Base-by-base conservation (phyloP, 2,888 invertebrate genomes). In the Phoenoteleia sp. region DNA sequence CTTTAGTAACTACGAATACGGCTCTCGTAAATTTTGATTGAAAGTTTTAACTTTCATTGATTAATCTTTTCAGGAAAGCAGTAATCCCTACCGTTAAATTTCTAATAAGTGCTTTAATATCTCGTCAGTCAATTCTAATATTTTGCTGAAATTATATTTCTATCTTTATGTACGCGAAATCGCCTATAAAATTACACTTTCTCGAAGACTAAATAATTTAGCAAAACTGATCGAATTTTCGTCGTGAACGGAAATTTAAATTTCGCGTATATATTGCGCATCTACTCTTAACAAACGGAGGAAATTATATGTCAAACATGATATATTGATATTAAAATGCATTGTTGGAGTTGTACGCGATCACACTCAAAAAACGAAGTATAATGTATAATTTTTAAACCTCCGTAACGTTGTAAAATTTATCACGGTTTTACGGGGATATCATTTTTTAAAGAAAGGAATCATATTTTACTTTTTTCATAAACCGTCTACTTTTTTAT, bases 11-110 rank as follows among this genome's bases (percentile, higher is more conserved):
- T 52, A 52, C 25, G 25, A 15, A 17, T 54, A 17, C 42, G n/a
- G 42, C 42, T 52, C 15, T 39, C 67, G 25, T 67, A 54, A 67
- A 52, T 67, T 25, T 36, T 67, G 25, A 42, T 42, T 42, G 42
- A 42, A 42, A 42, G 15, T 42, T 42, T 42, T 42, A 42, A 42
- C 42, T 42, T 42, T 42, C 15, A 6, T 42, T 15, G 42, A 42
- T 42, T 64, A 29, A 64, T 47, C 9, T 36, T 36, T 52, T 67
- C 39, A 19, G 3, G 2, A n/a, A 23, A 52, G 39, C 52, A 36
- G 17, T 52, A 52, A 36, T 52, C 15, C 52, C 6, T 5, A 36
- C n/a, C 17, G 17, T 66, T 49, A 36, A 52, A 67, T 52, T 52
- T 67, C 33, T 52, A 56, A 56, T 29, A 56, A 56, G 3, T 29